Evolutionary conservation across 2,888 invertebrate species (phyloP).

Genomic region (Salticus scenicus): DNA sequence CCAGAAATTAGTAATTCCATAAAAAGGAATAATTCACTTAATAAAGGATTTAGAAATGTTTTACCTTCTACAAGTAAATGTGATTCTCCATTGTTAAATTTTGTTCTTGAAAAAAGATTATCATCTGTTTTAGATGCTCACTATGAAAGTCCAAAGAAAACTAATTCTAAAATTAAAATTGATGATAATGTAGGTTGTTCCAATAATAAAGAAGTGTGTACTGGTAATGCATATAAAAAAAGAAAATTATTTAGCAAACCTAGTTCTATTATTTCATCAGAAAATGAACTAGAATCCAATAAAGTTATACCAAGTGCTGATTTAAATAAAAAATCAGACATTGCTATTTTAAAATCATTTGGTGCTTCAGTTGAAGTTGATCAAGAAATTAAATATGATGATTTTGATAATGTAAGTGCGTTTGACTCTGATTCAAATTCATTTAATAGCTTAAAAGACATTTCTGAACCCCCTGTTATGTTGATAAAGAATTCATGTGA

Average conservation of each 20-base stretch:
- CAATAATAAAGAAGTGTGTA: background rate
- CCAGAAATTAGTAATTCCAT: background rate
- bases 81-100: background rate
- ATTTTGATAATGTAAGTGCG: background rate
- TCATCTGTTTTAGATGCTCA: slow-evolving; percentile 22
- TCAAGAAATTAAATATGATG: background rate
- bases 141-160: slow-evolving; percentile 10
- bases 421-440: background rate
- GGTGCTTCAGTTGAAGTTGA: background rate
- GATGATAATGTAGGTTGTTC: background rate
- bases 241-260: background rate
- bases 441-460: background rate
- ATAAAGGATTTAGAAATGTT: background rate
- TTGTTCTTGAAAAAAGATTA: background rate
- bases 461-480: background rate
- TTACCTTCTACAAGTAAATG: background rate
- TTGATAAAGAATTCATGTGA: background rate
- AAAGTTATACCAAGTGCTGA: no score
- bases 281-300: background rate
- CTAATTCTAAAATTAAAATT: background rate
- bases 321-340: no score
- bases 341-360: background rate
- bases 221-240: background rate
- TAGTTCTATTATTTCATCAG: background rate
- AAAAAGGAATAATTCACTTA: background rate